These are phyloP conservation scores for Orchestia grillus DNA, from an alignment of 1,140 invertebrate genomes.

Conservation along the genomic window DNA sequence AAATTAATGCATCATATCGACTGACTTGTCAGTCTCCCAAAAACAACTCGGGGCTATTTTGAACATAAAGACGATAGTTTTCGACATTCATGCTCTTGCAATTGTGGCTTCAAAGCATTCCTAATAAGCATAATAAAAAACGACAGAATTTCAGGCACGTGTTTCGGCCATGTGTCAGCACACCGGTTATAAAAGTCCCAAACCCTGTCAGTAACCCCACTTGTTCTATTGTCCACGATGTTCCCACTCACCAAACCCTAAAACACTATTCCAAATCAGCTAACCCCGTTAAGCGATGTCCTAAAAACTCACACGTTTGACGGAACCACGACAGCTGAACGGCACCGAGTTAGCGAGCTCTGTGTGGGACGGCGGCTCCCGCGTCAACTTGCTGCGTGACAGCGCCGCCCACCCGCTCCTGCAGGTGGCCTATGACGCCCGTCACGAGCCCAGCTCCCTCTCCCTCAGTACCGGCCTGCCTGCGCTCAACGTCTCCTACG, in stretches of 20 bases:
- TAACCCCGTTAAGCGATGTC: not conserved
- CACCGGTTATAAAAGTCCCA: not conserved
- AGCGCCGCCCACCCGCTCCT: slow-evolving; percentile 12
- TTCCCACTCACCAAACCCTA: not conserved
- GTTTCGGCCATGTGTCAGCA: not conserved
- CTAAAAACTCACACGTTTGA: not conserved
- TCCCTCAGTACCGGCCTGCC: slow-evolving; percentile 31
- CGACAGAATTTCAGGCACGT: not conserved
- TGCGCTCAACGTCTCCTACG: slow-evolving; percentile 39
- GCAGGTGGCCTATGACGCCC: slow-evolving; percentile 24
- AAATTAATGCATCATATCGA: no score
- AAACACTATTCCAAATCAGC: not conserved
- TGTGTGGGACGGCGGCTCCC: slow-evolving; percentile 4
- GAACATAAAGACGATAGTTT: no score
- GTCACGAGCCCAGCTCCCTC: not conserved
- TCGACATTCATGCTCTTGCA: no score
- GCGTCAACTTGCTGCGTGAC: slow-evolving; percentile 12
- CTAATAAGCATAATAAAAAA: no score
- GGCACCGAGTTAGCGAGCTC: slow-evolving; percentile 1
- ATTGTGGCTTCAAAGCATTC: no score
- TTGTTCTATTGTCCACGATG: not conserved
- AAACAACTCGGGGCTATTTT: no score
- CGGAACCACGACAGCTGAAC: not conserved
- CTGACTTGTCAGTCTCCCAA: no score
- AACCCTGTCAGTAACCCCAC: not conserved